phyloP scores from a whole-genome alignment of 2,888 invertebrate species.

The Geotrupes spiniger region DNA sequence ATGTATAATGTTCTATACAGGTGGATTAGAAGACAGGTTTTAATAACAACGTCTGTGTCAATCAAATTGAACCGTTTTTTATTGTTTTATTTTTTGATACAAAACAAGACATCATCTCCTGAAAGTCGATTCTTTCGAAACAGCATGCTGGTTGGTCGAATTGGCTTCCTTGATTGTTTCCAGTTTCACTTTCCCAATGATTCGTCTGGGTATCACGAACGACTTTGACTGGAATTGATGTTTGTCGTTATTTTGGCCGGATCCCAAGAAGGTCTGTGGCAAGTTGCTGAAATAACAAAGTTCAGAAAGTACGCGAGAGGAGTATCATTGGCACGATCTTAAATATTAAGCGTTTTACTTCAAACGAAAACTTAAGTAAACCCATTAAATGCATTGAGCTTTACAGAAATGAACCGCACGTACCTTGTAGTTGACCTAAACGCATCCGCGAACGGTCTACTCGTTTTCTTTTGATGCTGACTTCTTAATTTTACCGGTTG shows the following conservation, averaged over 20 bases:
- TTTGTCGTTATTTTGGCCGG: background rate
- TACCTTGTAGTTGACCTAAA: conserved; percentile 29
- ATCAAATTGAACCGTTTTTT: background rate
- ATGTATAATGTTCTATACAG: too few species aligned
- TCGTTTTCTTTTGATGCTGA: background rate
- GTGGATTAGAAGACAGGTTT: too few species aligned
- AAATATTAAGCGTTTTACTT: too few species aligned
- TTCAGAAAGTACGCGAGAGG: too few species aligned
- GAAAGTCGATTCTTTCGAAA: too few species aligned
- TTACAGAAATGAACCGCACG: too few species aligned
- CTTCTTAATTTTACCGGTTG: background rate
- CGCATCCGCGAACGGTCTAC: background rate
- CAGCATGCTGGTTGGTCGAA: background rate
- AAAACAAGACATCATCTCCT: too few species aligned
- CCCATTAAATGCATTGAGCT: too few species aligned
- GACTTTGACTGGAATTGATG: conserved; percentile 28
- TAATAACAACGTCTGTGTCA: too few species aligned
- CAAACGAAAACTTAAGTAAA: too few species aligned
- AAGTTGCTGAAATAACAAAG: conserved; percentile 21
- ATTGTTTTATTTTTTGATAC: background rate
- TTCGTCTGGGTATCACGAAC: conserved; percentile 23
- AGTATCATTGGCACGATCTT: too few species aligned
- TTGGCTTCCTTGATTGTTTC: conserved; percentile 9
- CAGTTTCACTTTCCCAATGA: conserved; percentile 10
- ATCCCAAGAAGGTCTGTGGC: conserved; percentile 16